Evolutionary conservation across 2,797 vertebrate genomes (phyloP), one percentile per base, ranked within the genome.

Genomic region (Melanotaenia boesemani): DNA sequence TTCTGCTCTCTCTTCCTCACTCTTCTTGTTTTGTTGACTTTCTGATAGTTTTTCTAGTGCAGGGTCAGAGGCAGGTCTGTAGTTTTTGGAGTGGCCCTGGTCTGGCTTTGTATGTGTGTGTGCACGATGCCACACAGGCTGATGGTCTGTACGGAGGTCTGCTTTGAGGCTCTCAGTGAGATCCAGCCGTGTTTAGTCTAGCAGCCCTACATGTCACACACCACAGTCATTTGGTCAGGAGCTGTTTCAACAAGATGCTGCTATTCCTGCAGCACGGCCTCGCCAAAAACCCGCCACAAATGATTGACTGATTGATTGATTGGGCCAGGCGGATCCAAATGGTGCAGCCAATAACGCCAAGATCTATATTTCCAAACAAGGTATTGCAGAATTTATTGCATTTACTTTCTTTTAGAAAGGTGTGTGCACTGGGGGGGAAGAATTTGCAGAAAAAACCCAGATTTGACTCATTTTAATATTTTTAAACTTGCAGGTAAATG

Each of bases 131-230:
- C 10, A 54, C 54, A 37, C 2, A 6, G 55, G 56, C 56, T 5
- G 39, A 63, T 10, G 32, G 61, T 55, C 68, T 70, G 70, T 34
- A 79, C 72, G 52, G 68, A 65, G 61, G 41, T 79, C 80, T 55
- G 67, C 82, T 92, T 86, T 85, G 87, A 87, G 89, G 79, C 76
- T 82, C 89, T 79, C 92, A 89, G 89, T 67, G 80, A 77, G 89
- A 91, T 86, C 28, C 75, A 46, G 76, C 64, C 72, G 30, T 91
- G 90, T 93, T 92, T 91, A 92, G 91, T 90, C 91, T 93, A 77
- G 48, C 65, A 61, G 64, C 70, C 74, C 72, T 34, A 81, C 80
- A 85, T 83, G 88, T 91, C 88, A 66, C 86, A 88, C 84, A 84
- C 83, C 67, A 63, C 76, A 74, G 85, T 82, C 86, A 84, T 87